Evolutionary conservation across 2,113 vertebrate genomes (phyloP).

Genomic region (Crocuta crocuta): DNA sequence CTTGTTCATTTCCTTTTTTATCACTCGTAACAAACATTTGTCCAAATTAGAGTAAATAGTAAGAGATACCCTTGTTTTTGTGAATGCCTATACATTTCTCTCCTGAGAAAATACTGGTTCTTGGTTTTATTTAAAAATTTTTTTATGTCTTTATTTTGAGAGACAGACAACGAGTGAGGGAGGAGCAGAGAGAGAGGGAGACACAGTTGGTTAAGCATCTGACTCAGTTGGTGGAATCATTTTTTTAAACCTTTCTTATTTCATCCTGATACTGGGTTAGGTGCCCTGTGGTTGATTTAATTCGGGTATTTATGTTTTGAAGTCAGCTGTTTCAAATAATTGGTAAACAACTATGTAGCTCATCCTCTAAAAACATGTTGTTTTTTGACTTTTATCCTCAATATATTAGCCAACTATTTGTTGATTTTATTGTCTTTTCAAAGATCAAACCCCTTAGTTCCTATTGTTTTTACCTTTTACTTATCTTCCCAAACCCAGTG

Average conservation of each 20-base stretch:
- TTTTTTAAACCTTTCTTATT: background rate
- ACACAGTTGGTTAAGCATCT: too few species aligned
- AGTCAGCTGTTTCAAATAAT: background rate
- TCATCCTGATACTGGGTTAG: background rate
- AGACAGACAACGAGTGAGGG: too few species aligned
- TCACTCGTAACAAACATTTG: background rate
- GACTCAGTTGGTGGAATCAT: too few species aligned
- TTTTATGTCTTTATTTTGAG: too few species aligned
- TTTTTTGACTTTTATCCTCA: constrained; percentile 2
- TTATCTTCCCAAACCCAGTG: background rate
- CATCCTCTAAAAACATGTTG: background rate
- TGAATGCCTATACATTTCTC: background rate
- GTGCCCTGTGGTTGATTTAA: background rate
- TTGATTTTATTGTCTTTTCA: constrained; percentile 14
- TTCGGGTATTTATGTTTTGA: background rate
- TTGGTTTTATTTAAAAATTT: background rate
- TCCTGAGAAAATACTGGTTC: background rate
- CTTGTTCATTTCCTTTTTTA: background rate
- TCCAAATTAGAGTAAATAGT: background rate
- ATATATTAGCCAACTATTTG: background rate
- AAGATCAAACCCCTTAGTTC: background rate
- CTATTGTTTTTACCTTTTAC: background rate
- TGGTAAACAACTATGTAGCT: background rate
- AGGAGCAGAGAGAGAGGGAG: too few species aligned
- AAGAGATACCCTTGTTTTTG: background rate